These are phyloP conservation scores for Parasteatoda lunata DNA, from an alignment of 2,888 invertebrate species.

Conservation along the genomic window DNA sequence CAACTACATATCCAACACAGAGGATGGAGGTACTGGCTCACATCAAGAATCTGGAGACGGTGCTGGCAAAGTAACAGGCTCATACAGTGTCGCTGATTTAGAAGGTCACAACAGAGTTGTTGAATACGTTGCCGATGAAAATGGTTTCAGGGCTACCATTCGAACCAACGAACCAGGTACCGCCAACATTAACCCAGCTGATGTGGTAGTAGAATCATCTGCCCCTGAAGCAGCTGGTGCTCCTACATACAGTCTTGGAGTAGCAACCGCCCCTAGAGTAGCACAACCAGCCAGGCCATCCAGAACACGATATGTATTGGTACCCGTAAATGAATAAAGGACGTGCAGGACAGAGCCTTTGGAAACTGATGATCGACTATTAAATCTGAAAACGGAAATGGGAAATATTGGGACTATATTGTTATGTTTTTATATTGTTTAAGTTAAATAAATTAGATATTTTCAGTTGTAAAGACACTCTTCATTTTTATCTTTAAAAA, in stretches of 20 bases:
- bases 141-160: constrained; percentile 69
- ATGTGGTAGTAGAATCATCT: constrained; percentile 38
- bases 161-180: constrained; percentile 70
- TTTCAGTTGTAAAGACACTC: too few species aligned
- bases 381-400: too few species aligned
- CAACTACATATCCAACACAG: constrained; percentile 53
- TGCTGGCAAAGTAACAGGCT: constrained; percentile 67
- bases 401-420: too few species aligned
- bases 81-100: constrained; percentile 67
- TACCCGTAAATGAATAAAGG: neutral
- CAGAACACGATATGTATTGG: neutral
- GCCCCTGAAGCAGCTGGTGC: constrained; percentile 1
- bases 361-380: too few species aligned
- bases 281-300: neutral
- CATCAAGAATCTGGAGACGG: constrained; percentile 67
- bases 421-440: too few species aligned
- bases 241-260: neutral
- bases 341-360: too few species aligned
- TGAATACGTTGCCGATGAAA: constrained; percentile 70
- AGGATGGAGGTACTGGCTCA: constrained; percentile 57
- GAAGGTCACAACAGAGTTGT: constrained; percentile 69
- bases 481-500: too few species aligned
- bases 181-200: constrained; percentile 58
- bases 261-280: neutral
- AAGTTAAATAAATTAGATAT: too few species aligned